Evolutionary conservation across 2,797 vertebrate genomes (phyloP), one percentile per base, ranked within the genome.

Genomic region (Syncerus caffer): DNA sequence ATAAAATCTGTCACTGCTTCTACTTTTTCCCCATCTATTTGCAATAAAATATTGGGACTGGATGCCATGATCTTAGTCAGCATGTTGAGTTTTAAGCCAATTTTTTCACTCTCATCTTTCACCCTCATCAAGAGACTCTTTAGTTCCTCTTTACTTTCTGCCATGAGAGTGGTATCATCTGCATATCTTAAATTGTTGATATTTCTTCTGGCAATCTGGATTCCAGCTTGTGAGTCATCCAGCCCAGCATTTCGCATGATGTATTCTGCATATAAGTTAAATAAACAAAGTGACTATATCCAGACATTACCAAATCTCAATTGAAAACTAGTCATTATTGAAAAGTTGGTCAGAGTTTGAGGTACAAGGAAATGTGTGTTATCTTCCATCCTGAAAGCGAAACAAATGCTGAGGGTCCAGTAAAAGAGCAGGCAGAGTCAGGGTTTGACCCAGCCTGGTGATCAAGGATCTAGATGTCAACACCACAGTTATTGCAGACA

Each of bases 261-360:
- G 21, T 45, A 42, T 23, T 45, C 71, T 74, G 12, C 23, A 45
- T 45, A 25, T 45, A 42, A 42, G 23, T 42, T 74, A 74, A 74
- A 74, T 42, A 74, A 74, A 74, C 71, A 45, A 42, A 13, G 2
- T 74, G 38, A 74, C 71, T 42, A 42, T 74, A 74, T 42, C 25
- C 86, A 96, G 47, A 67, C 4, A 64, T 90, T 88, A 55, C 51
- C 47, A 96, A 87, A 94, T 76, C 42, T 93, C 83, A 85, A 0
- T 83, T 74, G 80, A 93, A 97, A 96, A 87, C 55, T 85, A 27
- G 47, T 87, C 85, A 76, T 89, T 92, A 83, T 50, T 79, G 51
- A 87, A 93, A 97, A 92, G 71, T 90, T 78, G 16, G 16, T 62
- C 74, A 29, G 85, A 89, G 21, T 82, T 80, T 95, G 67, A 96